Evolutionary conservation across 2,797 vertebrate species (phyloP).

Genomic region (Galagoides demidoff): DNA sequence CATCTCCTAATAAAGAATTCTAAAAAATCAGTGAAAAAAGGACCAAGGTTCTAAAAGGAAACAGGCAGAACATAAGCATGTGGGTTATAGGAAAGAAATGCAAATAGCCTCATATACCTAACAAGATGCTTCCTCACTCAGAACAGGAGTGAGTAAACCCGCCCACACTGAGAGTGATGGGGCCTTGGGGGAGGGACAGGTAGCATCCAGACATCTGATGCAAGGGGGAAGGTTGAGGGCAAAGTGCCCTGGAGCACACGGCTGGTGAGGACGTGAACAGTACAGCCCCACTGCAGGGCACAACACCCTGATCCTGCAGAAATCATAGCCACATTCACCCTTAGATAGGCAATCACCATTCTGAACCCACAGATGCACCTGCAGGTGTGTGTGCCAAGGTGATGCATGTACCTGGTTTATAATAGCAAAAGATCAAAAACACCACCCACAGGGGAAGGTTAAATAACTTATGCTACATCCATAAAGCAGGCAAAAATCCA

Average conservation of each 20-base stretch:
- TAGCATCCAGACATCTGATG: neutral
- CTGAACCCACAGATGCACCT: neutral
- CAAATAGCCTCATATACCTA: no score
- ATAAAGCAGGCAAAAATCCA: neutral
- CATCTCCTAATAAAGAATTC: neutral
- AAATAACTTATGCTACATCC: neutral
- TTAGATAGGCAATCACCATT: fast-evolving
- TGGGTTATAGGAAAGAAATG: neutral
- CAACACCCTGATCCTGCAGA: fast-evolving
- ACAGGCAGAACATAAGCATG: neutral
- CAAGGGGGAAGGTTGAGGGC: neutral
- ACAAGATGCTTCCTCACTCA: neutral
- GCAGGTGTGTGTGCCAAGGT: neutral
- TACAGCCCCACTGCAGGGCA: fast-evolving
- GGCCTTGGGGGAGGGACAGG: neutral
- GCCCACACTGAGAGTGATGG: neutral
- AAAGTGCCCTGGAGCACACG: fast-evolving
- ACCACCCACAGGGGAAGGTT: neutral
- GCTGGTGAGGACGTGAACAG: neutral
- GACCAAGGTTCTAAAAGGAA: neutral
- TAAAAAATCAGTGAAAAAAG: neutral
- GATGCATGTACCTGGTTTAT: fast-evolving
- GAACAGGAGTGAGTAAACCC: neutral
- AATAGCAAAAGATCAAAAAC: neutral
- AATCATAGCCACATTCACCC: no score